Conservation (phyloP, 1,140 invertebrate genomes). For the Triops cancriformis region DNA sequence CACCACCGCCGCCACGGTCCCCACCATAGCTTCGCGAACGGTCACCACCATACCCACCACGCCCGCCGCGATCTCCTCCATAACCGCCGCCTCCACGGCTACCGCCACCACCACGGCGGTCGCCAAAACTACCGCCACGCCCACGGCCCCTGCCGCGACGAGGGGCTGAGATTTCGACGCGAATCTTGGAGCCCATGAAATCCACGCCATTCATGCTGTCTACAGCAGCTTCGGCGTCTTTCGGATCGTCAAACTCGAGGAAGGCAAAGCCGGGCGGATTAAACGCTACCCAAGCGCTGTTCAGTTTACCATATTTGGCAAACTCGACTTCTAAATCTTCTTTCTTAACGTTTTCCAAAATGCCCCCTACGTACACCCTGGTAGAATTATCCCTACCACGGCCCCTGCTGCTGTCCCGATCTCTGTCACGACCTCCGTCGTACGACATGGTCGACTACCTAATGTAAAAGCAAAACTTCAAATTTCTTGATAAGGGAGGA, state of each 20-base stretch:
- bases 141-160: slow-evolving; percentile 28
- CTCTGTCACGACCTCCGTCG: not conserved
- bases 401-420: slow-evolving; percentile 12
- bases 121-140: slow-evolving; percentile 28
- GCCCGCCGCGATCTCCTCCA: slow-evolving; percentile 19
- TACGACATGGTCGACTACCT: not conserved
- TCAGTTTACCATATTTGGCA: slow-evolving; percentile 84
- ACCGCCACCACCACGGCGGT: slow-evolving; percentile 24
- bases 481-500: too few species aligned
- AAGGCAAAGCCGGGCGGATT: slow-evolving; percentile 94
- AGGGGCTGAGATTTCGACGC: slow-evolving; percentile 29
- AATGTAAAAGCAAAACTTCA: not conserved
- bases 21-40: slow-evolving; percentile 25
- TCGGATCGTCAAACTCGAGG: slow-evolving; percentile 54
- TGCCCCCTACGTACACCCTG: slow-evolving; percentile 90
- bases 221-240: slow-evolving; percentile 32
- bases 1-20: slow-evolving; percentile 22
- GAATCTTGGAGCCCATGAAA: slow-evolving; percentile 27
- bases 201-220: slow-evolving; percentile 27
- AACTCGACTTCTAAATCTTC: slow-evolving; percentile 87
- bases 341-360: slow-evolving; percentile 82
- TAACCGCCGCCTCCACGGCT: slow-evolving; percentile 24
- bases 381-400: slow-evolving; percentile 16
- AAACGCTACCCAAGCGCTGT: slow-evolving; percentile 94
- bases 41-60: slow-evolving; percentile 27